These are phyloP conservation scores for Hyalella azteca DNA, from an alignment of 2,888 invertebrate genomes.

Conservation along the genomic window DNA sequence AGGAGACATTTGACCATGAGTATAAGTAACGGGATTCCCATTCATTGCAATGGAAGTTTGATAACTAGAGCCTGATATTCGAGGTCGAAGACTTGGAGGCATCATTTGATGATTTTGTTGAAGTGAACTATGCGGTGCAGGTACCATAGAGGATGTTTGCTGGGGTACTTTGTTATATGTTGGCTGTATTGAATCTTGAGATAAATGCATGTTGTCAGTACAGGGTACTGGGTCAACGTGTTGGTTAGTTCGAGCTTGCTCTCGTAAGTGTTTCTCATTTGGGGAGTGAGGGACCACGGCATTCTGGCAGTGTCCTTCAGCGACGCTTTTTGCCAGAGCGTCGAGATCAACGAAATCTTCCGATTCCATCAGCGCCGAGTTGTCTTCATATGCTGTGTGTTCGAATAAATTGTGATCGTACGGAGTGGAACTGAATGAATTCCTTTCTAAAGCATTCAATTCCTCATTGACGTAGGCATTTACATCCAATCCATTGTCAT, in stretches of 20 bases:
- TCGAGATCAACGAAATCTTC: conserved; percentile 58
- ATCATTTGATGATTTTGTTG: conserved; percentile 22
- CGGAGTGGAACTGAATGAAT: background rate
- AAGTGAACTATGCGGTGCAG: background rate
- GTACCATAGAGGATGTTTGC: background rate
- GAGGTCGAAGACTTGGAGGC: conserved; percentile 7
- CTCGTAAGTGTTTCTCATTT: background rate
- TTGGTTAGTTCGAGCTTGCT: background rate
- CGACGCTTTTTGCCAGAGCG: conserved; percentile 54
- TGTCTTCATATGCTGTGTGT: conserved; percentile 30
- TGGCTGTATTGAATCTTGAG: background rate
- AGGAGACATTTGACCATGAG: conserved; percentile 59
- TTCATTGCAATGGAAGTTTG: conserved; percentile 12
- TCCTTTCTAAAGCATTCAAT: conserved; percentile 9
- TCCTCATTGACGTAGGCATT: conserved; percentile 48
- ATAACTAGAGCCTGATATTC: background rate
- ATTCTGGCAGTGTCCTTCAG: conserved; percentile 46
- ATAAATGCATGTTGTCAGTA: background rate
- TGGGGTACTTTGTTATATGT: conserved; percentile 6
- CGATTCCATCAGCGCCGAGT: conserved; percentile 41
- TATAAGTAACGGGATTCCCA: conserved; percentile 57
- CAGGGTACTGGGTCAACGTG: background rate
- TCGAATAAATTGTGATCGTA: conserved; percentile 37
- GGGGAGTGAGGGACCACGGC: background rate
- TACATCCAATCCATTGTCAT: conserved; percentile 43